Conservation (phyloP, 2,797 vertebrate species). For the Australoheros facetus region DNA sequence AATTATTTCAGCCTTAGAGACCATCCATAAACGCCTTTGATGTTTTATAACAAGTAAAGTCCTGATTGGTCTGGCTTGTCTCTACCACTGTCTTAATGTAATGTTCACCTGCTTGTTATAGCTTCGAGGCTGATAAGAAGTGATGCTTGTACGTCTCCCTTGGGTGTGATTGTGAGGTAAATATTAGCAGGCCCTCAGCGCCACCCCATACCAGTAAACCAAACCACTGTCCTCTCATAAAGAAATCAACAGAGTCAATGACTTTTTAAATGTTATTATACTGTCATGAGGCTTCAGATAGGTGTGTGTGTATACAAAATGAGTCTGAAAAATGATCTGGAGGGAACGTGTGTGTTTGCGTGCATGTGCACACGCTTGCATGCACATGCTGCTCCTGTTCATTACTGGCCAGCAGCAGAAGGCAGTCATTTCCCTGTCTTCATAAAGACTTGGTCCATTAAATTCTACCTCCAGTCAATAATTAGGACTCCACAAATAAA, state of each 20-base stretch:
- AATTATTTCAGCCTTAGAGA: conserved; percentile 46
- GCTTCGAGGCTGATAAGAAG: conserved; percentile 77
- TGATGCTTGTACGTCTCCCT: conserved; percentile 76
- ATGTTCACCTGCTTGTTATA: conserved; percentile 78
- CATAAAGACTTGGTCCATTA: conserved; percentile 97
- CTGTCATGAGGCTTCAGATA: conserved; percentile 84
- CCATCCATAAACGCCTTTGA: conserved; percentile 56
- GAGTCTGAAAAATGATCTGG: conserved; percentile 93
- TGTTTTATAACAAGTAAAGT: conserved; percentile 65
- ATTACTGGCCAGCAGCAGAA: conserved; percentile 91
- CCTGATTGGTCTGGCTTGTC: conserved; percentile 60
- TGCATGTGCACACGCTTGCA: conserved; percentile 72
- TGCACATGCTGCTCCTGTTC: conserved; percentile 80
- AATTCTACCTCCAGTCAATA: conserved; percentile 99
- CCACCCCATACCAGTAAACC: conserved; percentile 86
- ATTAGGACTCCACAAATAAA: conserved; percentile 99
- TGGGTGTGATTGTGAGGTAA: conserved; percentile 72
- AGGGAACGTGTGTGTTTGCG: conserved; percentile 76
- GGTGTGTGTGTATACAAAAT: conserved; percentile 83
- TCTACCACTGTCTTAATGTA: conserved; percentile 63
- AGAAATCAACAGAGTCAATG: conserved; percentile 89
- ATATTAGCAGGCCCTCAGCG: conserved; percentile 78
- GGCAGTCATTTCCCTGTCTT: conserved; percentile 93
- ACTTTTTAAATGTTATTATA: conserved; percentile 95
- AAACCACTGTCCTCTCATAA: conserved; percentile 88